Percentiles rank a stretch among this genome's conserved stretches.
These are phyloP conservation scores for Spongilla lacustris DNA, from an alignment of 37 sponge, comb jelly and placozoan species.

Conservation along the genomic window DNA sequence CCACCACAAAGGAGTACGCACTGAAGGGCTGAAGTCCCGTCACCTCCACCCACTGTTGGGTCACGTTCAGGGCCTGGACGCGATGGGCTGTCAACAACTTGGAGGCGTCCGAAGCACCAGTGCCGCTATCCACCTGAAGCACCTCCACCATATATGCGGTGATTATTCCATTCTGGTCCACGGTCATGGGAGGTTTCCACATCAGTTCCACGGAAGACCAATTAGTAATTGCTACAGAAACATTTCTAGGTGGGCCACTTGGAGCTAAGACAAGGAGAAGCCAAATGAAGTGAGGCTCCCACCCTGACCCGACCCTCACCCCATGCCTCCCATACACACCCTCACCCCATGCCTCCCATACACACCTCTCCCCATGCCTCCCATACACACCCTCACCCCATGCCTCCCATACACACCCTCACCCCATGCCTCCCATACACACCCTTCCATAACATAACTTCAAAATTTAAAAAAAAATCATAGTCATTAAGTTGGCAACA, in stretches of 20 bases:
- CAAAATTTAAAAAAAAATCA: too few species aligned
- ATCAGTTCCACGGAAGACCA: background rate
- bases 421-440: too few species aligned
- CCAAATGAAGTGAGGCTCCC: too few species aligned
- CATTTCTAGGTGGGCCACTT: background rate
- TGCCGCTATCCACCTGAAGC: background rate
- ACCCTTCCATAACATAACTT: too few species aligned
- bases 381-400: background rate
- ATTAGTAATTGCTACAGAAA: background rate
- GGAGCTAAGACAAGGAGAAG: background rate
- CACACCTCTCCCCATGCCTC: background rate
- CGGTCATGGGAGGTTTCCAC: background rate
- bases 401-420: background rate
- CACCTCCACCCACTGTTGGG: background rate
- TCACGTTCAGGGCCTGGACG: background rate
- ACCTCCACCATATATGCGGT: background rate
- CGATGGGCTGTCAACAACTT: background rate
- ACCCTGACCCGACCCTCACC: background rate
- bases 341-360: background rate
- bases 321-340: background rate
- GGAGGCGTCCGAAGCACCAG: background rate
- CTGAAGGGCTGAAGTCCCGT: background rate
- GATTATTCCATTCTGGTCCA: background rate
- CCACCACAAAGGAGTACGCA: background rate
- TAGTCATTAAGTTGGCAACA: too few species aligned